Evolutionary conservation across 1,140 invertebrate species (phyloP).

Genomic region (Venustaconcha ellipsiformis): DNA sequence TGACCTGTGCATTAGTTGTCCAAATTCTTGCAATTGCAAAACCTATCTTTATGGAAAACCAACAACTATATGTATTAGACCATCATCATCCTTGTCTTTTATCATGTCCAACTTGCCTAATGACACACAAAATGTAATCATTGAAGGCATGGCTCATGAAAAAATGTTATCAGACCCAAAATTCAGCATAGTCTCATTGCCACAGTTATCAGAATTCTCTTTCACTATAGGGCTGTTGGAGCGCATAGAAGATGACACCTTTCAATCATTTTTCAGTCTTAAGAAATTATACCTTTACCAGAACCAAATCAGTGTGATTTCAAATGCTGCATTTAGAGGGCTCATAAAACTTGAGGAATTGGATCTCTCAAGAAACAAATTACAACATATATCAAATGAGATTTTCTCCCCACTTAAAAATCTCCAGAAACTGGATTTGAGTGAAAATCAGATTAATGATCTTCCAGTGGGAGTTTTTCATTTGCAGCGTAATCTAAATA

Average conservation of each 20-base stretch:
- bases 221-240: constrained; percentile 2
- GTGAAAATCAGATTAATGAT: constrained; percentile 12
- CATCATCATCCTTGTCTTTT: too few species aligned
- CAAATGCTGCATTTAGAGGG: constrained; percentile 1
- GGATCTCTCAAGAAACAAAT: constrained; percentile 11
- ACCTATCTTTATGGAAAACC: too few species aligned
- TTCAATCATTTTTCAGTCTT: not conserved
- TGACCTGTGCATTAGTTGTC: too few species aligned
- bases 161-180: too few species aligned
- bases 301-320: constrained; percentile 6
- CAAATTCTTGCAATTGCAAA: too few species aligned
- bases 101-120: too few species aligned
- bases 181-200: too few species aligned
- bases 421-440: constrained; percentile 9
- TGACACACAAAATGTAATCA: too few species aligned
- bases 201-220: not conserved
- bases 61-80: too few species aligned
- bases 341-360: constrained; percentile 3
- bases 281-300: constrained; percentile 4
- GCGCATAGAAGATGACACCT: constrained; percentile 4
- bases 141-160: too few species aligned
- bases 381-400: constrained; percentile 11
- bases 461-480: constrained; percentile 21
- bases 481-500: constrained; percentile 9
- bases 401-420: constrained; percentile 2